Evolutionary conservation across 2,888 invertebrate genomes (phyloP), one percentile per base, ranked within the genome.

Genomic region (Myopa testacea): DNA sequence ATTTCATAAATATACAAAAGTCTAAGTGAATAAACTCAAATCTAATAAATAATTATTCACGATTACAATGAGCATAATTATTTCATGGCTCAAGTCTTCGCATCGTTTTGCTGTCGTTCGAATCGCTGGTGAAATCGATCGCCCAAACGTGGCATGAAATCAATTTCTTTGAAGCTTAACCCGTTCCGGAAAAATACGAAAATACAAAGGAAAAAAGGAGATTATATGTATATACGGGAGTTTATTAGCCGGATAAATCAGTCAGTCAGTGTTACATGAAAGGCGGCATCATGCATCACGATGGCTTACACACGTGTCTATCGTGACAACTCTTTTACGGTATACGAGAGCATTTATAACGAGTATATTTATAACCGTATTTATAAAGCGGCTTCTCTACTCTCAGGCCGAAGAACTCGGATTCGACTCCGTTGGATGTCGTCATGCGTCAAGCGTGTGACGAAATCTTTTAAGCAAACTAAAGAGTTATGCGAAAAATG

Each of bases 191-290:
- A 12, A 5, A 45, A 45, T 45, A 45, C 65, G 38, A 26, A 65
- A 37, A 16, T 8, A 16, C 5, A 58, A 19, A 58, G 19, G 58
- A 12, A 58, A 19, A 3, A 1, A 52, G 52, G 12, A 5, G 58
- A 58, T n/a, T 14, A 58, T 6, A 38, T 12, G 38, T 14, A 38
- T 12, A 67, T 14, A 14, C 14, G 63, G 14, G 34, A 37, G n/a
- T 69, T n/a, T 75, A 75, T 69, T 60, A 68, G 45, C 68, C 45
- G 37, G 40, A 60, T 69, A 69, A 75, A 75, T 75, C 75, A 69
- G 69, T 75, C 69, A 60, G 68, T 68, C 45, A 40, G 65, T 60
- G 19, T 34, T 26, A 45, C 40, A 75, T 52, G n/a, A 10, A 60
- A 60, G 75, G 40, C 75, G 45, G 26, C 26, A 26, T 26, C 68